These are phyloP conservation scores for Morbakka virulenta DNA, from an alignment of 30 jellyfish, hydroid and myxozoan genomes.

Conservation along the genomic window DNA sequence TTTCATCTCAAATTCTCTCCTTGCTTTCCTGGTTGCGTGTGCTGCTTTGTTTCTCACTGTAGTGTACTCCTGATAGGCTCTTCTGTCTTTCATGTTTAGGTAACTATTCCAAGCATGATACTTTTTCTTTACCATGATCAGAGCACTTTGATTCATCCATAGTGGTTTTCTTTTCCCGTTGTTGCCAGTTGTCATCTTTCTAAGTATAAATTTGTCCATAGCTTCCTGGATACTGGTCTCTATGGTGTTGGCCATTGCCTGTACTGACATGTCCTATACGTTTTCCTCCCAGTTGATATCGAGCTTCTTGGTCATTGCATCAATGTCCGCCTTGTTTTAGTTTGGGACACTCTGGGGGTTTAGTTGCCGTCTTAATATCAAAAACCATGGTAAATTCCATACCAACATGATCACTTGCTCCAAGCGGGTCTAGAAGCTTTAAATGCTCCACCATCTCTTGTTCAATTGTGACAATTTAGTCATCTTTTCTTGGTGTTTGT, in stretches of 20 bases:
- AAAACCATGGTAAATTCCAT: too few relatives aligned
- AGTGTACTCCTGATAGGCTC: slow-evolving; percentile 12
- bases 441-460: slow-evolving; percentile 39
- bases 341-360: too few relatives aligned
- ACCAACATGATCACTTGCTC: slow-evolving; percentile 42
- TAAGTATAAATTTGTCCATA: too few relatives aligned
- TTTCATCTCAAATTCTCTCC: slow-evolving; percentile 19
- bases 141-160: slow-evolving; percentile 17
- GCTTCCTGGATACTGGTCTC: too few relatives aligned
- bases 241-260: too few relatives aligned
- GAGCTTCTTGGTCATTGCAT: too few relatives aligned
- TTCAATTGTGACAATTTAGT: slow-evolving; percentile 19
- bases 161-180: not conserved
- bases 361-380: too few relatives aligned
- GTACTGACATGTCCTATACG: too few relatives aligned
- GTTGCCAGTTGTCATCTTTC: too few relatives aligned
- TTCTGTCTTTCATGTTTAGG: slow-evolving; percentile 37
- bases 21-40: slow-evolving; percentile 21
- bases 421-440: slow-evolving; percentile 25
- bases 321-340: too few relatives aligned
- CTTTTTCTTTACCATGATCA: slow-evolving; percentile 9
- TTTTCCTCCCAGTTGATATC: too few relatives aligned
- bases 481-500: slow-evolving; percentile 25
- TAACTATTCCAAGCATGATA: slow-evolving; percentile 22
- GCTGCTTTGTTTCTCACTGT: slow-evolving; percentile 24